Percentiles rank a stretch among this genome's conserved stretches.
These are phyloP conservation scores for Muricea muricata DNA, from an alignment of 92 coral and sea anemone genomes.

Conservation along the genomic window DNA sequence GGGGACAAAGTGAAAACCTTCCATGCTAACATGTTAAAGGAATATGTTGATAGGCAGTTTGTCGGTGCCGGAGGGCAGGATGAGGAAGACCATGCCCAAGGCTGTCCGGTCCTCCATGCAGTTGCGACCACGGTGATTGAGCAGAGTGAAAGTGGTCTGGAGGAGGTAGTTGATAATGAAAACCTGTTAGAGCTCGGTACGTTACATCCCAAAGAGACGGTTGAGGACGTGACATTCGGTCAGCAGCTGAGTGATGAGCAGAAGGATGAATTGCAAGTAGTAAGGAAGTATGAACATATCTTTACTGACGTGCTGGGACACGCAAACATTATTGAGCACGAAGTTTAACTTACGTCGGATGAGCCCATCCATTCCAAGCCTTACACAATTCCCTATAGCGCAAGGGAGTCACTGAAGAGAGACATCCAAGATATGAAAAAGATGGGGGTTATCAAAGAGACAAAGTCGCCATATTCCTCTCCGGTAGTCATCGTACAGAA, in stretches of 20 bases:
- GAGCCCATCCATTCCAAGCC: slow-evolving; percentile 61
- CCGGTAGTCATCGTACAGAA: slow-evolving; percentile 38
- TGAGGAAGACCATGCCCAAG: background rate
- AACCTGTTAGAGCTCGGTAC: slow-evolving; percentile 13
- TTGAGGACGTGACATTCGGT: background rate
- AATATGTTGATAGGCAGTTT: slow-evolving; percentile 29
- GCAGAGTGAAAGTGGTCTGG: slow-evolving; percentile 24
- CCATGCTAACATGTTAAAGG: slow-evolving; percentile 46
- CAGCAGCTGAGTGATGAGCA: slow-evolving; percentile 8
- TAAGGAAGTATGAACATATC: background rate
- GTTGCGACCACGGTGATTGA: slow-evolving; percentile 40
- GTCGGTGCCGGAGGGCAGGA: background rate
- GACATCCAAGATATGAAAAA: slow-evolving; percentile 54
- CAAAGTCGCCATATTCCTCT: slow-evolving; percentile 58
- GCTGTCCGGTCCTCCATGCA: slow-evolving; percentile 5
- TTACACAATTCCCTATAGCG: slow-evolving; percentile 51
- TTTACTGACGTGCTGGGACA: slow-evolving; percentile 61
- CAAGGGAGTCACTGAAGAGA: slow-evolving; percentile 56
- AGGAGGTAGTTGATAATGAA: slow-evolving; percentile 22
- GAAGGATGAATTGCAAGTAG: background rate
- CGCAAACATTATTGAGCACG: slow-evolving; percentile 47
- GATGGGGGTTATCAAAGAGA: slow-evolving; percentile 62
- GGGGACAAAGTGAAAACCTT: slow-evolving; percentile 27
- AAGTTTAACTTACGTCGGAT: slow-evolving; percentile 44
- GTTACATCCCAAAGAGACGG: slow-evolving; percentile 18